These are phyloP conservation scores for Leucosticte australis DNA, from an alignment of 2,113 vertebrate genomes.

Conservation along the genomic window DNA sequence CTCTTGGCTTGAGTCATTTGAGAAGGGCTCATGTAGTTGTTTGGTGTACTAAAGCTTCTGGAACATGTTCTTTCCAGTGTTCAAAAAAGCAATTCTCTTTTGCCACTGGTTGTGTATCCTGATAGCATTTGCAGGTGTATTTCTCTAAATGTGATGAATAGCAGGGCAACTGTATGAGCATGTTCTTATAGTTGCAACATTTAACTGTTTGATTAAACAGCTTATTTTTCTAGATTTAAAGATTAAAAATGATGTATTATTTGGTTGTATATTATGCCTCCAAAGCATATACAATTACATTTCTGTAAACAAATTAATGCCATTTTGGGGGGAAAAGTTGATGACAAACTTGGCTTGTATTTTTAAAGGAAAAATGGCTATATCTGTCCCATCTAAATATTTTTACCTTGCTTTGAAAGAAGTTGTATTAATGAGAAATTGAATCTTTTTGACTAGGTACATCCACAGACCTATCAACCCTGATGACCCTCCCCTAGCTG, in stretches of 20 bases:
- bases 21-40: not conserved
- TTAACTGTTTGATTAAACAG: not conserved
- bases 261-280: not conserved
- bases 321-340: rapidly evolving
- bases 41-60: not conserved
- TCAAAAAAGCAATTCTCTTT: not conserved
- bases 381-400: not conserved
- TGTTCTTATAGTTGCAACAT: not conserved
- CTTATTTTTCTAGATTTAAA: not conserved
- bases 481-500: slow-evolving; percentile 81
- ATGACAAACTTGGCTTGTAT: not conserved
- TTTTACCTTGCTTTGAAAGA: not conserved
- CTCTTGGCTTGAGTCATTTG: not conserved
- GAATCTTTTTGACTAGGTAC: slow-evolving; percentile 76
- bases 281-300: not conserved
- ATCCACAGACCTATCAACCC: slow-evolving; percentile 85
- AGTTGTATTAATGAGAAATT: not conserved
- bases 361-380: not conserved
- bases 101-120: not conserved
- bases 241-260: not conserved
- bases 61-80: not conserved
- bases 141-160: not conserved
- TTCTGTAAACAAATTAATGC: not conserved
- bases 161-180: not conserved
- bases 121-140: not conserved